A percentile compares a stretch with the other conserved stretches of the same genome.
Conservation (phyloP, 30 jellyfish, hydroid and myxozoan species). For the Hydractinia echinata region DNA sequence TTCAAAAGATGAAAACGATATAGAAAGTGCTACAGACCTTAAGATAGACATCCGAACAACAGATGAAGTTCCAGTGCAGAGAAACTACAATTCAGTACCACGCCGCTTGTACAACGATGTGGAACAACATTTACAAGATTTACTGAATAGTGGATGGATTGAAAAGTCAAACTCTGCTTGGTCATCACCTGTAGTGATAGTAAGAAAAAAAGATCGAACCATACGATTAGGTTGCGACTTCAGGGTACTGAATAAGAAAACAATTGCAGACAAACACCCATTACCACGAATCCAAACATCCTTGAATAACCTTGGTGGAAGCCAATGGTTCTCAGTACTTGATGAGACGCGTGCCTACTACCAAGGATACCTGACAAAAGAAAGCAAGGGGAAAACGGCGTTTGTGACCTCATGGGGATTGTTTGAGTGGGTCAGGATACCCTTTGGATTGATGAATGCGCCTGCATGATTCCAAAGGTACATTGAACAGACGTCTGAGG, state of each 20-base stretch:
- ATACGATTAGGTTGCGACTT: neutral
- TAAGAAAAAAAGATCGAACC: no score
- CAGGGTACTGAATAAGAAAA: no score
- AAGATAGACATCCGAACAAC: neutral
- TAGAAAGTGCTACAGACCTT: neutral
- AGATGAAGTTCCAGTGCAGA: neutral
- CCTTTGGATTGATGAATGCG: constrained; percentile 24
- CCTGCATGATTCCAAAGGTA: constrained; percentile 22
- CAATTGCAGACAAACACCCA: no score
- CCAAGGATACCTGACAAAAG: constrained; percentile 1
- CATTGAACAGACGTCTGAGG: constrained; percentile 16
- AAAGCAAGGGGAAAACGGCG: neutral
- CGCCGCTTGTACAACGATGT: neutral
- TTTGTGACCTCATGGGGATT: neutral
- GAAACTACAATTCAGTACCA: neutral
- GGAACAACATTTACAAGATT: neutral
- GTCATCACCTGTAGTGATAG: neutral
- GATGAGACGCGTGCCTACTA: neutral
- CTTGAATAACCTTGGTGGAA: neutral
- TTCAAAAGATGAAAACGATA: neutral
- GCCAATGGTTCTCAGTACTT: neutral
- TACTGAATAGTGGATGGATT: neutral
- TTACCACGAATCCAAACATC: no score
- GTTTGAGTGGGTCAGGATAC: neutral
- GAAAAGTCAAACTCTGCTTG: neutral